Conservation (phyloP, 2,888 invertebrate genomes). For the Cerceris rybyensis region DNA sequence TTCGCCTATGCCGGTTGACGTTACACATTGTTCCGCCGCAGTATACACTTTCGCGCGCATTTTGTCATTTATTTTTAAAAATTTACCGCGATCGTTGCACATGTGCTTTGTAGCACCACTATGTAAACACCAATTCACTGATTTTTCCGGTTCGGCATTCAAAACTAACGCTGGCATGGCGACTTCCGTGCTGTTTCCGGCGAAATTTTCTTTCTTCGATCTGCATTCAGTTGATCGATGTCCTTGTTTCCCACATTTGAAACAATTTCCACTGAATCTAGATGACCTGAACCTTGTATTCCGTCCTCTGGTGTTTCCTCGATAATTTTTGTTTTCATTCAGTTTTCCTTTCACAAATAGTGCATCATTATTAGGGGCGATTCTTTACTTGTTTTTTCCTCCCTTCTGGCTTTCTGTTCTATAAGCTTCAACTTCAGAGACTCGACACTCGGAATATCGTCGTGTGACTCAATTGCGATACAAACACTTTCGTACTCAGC, state of each 20-base stretch:
- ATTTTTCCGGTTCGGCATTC: not conserved
- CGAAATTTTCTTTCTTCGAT: not conserved
- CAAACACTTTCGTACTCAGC: no score
- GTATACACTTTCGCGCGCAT: not conserved
- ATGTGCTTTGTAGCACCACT: not conserved
- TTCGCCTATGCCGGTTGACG: conserved; percentile 5
- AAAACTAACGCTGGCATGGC: conserved; percentile 2
- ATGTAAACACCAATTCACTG: not conserved
- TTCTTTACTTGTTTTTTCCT: not conserved
- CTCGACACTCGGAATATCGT: conserved; percentile 4
- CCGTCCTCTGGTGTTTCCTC: no score
- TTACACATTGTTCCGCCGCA: not conserved
- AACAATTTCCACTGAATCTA: no score
- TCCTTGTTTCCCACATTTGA: conserved; percentile 5
- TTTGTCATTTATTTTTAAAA: not conserved
- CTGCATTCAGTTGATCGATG: conserved; percentile 2
- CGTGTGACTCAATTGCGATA: conserved; percentile 11
- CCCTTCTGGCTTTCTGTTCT: conserved; percentile 6
- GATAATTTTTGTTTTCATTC: not conserved
- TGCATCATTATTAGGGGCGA: not conserved
- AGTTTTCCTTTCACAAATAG: conserved; percentile 3
- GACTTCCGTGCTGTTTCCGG: not conserved
- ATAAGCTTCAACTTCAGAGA: not conserved
- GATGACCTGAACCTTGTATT: no score
- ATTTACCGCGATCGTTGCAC: not conserved